Percentiles rank a stretch among this genome's conserved stretches.
These are phyloP conservation scores for Bryconaethiops microstoma DNA, from an alignment of 2,797 vertebrate genomes.

Conservation along the genomic window DNA sequence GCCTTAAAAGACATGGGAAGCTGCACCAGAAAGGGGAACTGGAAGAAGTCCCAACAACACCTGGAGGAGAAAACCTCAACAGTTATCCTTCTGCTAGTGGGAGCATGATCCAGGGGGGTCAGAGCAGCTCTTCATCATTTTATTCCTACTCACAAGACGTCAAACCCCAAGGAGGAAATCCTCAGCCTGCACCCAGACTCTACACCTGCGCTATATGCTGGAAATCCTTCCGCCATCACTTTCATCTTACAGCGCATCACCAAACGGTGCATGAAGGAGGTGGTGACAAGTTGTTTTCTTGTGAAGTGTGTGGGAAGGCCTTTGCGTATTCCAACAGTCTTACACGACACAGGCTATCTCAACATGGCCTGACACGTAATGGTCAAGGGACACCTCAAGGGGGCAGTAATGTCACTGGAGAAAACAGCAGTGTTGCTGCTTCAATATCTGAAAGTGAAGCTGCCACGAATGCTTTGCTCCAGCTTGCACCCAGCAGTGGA, in stretches of 20 bases:
- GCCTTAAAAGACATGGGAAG: constrained; percentile 91
- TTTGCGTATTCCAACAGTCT: constrained; percentile 92
- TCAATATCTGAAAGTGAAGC: constrained; percentile 81
- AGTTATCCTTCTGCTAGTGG: constrained; percentile 82
- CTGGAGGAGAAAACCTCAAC: constrained; percentile 76
- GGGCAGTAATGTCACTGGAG: constrained; percentile 68
- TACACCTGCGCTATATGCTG: constrained; percentile 92
- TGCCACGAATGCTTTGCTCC: constrained; percentile 82
- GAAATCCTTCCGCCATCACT: constrained; percentile 92
- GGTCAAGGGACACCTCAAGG: constrained; percentile 76
- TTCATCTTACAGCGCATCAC: constrained; percentile 88
- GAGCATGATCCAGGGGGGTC: constrained; percentile 77
- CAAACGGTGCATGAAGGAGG: constrained; percentile 89
- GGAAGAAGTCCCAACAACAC: constrained; percentile 81
- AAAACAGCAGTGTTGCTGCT: constrained; percentile 72
- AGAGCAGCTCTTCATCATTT: constrained; percentile 83
- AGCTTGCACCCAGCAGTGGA: constrained; percentile 77
- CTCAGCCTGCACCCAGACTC: constrained; percentile 77
- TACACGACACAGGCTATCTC: constrained; percentile 88
- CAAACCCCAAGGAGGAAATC: constrained; percentile 74
- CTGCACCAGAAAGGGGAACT: constrained; percentile 87
- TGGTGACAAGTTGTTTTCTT: constrained; percentile 88
- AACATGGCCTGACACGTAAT: constrained; percentile 80
- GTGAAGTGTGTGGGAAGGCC: constrained; percentile 89
- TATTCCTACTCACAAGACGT: constrained; percentile 78